These are phyloP conservation scores for Drosophila neutralis DNA, from an alignment of 2,888 invertebrate genomes.

Conservation along the genomic window DNA sequence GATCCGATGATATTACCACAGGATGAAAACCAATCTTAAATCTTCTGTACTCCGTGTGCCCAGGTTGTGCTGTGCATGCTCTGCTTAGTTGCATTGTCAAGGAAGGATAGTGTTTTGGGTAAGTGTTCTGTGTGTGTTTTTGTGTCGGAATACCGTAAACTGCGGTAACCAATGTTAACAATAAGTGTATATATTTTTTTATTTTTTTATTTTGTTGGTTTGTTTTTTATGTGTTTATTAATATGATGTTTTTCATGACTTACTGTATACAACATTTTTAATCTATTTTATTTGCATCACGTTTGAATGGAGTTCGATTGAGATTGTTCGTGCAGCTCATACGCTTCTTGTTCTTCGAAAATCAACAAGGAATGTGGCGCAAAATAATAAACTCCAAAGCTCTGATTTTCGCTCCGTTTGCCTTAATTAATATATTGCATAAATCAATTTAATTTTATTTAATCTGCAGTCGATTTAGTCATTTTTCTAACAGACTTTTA, in stretches of 20 bases:
- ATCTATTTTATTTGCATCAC: neutral
- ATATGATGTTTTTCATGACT: neutral
- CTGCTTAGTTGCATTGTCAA: constrained; percentile 9
- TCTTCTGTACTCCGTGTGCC: constrained; percentile 4
- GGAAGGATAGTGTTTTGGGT: neutral
- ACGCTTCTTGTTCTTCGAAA: no score
- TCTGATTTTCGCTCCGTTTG: no score
- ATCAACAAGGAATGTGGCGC: no score
- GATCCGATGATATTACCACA: constrained; percentile 57
- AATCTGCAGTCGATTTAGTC: no score
- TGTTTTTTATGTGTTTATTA: neutral
- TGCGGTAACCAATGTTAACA: neutral
- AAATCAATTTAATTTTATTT: no score
- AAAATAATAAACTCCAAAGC: no score
- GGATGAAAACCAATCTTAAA: constrained; percentile 18
- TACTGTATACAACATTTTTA: neutral
- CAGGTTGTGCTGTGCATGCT: constrained; percentile 16
- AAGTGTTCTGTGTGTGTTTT: neutral
- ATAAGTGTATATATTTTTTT: neutral
- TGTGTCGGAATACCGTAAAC: neutral
- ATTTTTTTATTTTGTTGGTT: neutral
- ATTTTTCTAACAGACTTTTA: no score
- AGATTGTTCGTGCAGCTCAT: no score
- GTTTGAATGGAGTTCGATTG: neutral
- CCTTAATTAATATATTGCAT: no score